Percentiles rank a stretch among this genome's conserved stretches.
Conservation (phyloP, 2,113 vertebrate genomes). For the Pyxicephalus adspersus region DNA sequence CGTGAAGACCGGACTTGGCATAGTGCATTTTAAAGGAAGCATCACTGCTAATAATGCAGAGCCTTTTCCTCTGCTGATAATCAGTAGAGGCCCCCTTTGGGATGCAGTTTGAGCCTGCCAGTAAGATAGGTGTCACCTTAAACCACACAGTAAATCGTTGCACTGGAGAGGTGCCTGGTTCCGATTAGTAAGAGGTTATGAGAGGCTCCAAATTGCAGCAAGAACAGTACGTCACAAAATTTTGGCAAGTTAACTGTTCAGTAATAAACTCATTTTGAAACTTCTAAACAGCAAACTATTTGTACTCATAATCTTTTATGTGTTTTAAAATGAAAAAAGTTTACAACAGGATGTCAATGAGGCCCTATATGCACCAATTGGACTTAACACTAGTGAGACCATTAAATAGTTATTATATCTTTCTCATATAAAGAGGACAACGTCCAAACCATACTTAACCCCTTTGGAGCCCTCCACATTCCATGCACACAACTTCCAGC, state of each 20-base stretch:
- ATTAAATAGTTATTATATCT: not conserved
- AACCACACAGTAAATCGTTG: no score
- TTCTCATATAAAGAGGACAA: constrained; percentile 29
- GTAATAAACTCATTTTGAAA: not conserved
- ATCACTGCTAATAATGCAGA: no score
- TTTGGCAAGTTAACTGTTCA: not conserved
- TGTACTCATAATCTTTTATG: constrained; percentile 13
- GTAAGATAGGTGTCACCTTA: no score
- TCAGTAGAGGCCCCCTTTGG: no score
- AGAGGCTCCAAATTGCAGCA: not conserved
- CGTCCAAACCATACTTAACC: constrained; percentile 8
- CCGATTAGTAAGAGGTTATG: not conserved
- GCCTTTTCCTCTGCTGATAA: no score
- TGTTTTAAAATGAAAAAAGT: not conserved
- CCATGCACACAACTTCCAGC: not conserved
- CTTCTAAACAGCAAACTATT: not conserved
- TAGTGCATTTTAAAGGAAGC: no score
- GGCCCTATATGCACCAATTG: not conserved
- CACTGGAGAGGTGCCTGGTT: no score
- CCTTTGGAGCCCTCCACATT: constrained; percentile 6
- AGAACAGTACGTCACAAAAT: not conserved
- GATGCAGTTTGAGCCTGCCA: no score
- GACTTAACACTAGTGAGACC: not conserved
- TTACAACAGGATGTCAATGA: not conserved
- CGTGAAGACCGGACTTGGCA: no score